phyloP scores from a whole-genome alignment of 2,888 invertebrate genomes.

The Pristionchus maxplancki region DNA sequence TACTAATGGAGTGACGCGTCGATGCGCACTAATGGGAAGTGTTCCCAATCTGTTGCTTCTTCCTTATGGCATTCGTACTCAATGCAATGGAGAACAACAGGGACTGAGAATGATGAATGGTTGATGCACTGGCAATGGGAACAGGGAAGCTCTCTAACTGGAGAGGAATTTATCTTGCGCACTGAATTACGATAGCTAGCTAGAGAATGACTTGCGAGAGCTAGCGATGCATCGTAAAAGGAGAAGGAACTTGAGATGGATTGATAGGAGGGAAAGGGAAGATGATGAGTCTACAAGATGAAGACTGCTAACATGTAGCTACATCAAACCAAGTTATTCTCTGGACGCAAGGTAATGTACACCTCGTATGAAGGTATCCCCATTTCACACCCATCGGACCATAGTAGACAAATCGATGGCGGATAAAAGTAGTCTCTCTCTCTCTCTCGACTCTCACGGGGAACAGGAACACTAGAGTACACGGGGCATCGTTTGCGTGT shows the following conservation, averaged over 20 bases:
- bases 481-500: constrained; percentile 35
- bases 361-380: background rate
- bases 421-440: background rate
- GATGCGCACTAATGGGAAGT: background rate
- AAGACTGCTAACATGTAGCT: no score
- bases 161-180: background rate
- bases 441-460: background rate
- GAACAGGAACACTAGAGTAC: constrained; percentile 38
- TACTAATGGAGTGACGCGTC: no score
- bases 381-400: background rate
- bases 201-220: background rate
- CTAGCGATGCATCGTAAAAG: background rate
- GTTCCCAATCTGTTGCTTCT: background rate
- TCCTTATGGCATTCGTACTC: background rate
- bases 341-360: background rate
- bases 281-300: background rate
- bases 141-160: background rate
- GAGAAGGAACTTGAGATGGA: background rate
- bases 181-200: background rate
- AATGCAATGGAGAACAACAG: background rate
- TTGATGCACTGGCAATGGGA: background rate
- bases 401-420: background rate
- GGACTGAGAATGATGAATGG: no score
- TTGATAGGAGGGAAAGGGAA: background rate
- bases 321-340: no score